Evolutionary conservation across 2,113 vertebrate species (phyloP).

Genomic region (Serilophus lunatus): DNA sequence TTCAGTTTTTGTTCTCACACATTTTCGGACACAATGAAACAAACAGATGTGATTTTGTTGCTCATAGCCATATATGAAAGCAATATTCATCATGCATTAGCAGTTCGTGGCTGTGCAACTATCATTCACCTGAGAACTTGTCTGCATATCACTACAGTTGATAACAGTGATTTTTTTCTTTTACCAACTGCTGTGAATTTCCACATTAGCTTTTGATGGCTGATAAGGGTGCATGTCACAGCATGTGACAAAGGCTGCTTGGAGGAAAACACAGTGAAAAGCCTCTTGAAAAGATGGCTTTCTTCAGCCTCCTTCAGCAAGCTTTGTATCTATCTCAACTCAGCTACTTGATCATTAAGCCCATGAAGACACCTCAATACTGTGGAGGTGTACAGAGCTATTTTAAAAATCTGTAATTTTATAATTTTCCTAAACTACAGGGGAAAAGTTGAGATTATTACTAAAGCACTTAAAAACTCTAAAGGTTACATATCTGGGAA

Average conservation of each 20-base stretch:
- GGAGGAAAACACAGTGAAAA: neutral
- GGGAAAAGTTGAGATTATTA: constrained; percentile 20
- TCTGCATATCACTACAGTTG: neutral
- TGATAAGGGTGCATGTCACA: neutral
- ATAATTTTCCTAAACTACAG: constrained; percentile 43
- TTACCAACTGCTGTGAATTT: neutral
- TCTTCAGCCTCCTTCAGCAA: neutral
- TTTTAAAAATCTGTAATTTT: constrained; percentile 32
- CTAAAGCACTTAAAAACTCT: constrained; percentile 35
- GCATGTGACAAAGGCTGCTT: neutral
- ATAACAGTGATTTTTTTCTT: neutral
- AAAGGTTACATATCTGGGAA: constrained; percentile 48
- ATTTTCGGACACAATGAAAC: neutral
- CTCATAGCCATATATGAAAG: neutral
- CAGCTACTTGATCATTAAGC: neutral
- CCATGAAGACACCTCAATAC: neutral
- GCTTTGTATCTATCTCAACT: neutral
- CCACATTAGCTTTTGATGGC: neutral
- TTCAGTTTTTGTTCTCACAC: neutral
- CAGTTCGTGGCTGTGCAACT: neutral
- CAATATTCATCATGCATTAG: neutral
- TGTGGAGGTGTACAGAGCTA: constrained; percentile 17
- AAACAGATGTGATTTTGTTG: neutral
- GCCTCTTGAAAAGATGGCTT: neutral
- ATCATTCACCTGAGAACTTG: neutral